phyloP scores from a whole-genome alignment of 2,113 vertebrate genomes.

The Addax nasomaculatus region DNA sequence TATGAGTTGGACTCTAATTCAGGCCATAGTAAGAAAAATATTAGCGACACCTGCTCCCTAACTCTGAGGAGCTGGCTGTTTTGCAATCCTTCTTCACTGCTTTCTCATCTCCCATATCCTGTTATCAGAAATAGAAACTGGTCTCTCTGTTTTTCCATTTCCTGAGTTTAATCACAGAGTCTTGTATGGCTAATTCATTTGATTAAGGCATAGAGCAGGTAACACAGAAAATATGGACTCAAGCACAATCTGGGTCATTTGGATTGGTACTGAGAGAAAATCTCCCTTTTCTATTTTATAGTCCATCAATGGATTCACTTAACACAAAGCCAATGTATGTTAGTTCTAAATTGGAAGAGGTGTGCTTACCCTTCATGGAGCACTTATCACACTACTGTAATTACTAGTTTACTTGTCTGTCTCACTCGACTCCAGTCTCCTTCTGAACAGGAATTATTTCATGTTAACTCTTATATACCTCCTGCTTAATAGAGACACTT shows the following conservation, averaged over 20 bases:
- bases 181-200: slow-evolving; percentile 47
- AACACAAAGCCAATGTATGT: not conserved
- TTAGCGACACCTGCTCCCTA: not conserved
- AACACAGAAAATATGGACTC: slow-evolving; percentile 44
- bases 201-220: slow-evolving; percentile 45
- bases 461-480: not conserved
- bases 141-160: slow-evolving; percentile 22
- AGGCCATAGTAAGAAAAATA: not conserved
- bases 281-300: not conserved
- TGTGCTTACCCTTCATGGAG: not conserved
- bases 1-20: not conserved
- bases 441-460: not conserved
- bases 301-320: not conserved
- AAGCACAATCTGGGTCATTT: slow-evolving; percentile 32
- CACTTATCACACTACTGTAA: not conserved
- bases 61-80: not conserved
- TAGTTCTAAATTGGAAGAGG: not conserved
- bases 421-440: not conserved
- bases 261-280: not conserved
- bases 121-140: slow-evolving; percentile 46
- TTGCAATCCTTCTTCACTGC: not conserved
- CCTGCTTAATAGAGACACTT: not conserved
- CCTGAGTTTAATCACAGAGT: slow-evolving; percentile 51
- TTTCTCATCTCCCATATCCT: not conserved
- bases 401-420: not conserved